Base-by-base conservation (phyloP, 2,888 invertebrate genomes). In the Formica aserva region DNA sequence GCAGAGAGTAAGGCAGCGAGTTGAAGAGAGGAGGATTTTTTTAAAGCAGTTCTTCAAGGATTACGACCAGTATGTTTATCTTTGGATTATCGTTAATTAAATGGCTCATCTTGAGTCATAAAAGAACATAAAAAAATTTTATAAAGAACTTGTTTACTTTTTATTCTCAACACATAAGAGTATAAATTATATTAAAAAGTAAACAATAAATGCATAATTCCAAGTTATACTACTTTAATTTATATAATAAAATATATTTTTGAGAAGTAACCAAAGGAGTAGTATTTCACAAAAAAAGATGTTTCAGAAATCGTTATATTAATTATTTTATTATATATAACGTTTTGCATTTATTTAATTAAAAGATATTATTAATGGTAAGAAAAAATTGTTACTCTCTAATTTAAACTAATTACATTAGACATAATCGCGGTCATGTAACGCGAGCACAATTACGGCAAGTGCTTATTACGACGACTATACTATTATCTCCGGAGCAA, bases 401-500 rank as follows among this genome's bases (percentile, higher is more conserved):
- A 35, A 60, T 62, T 74, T 52, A 22, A 48, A 63, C 0, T 22
- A 41, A 63, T 32, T 32, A 1, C 22, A 45, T 62, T n/a, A 97
- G 97, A 82, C 95, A 96, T 78, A 97, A 97, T 94, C 96, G 96
- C 93, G 97, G 97, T 0, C 97, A 97, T 95, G 97, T 98, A 60
- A 96, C 96, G 29, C 96, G 97, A 83, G 95, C 96, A 82, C 97
- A 97, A 94, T 96, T 97, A 94, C 96, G 97, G 71, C 97, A 97
- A 94, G 97, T 97, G 92, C 95, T 98, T 88, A 95, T 96, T 72
- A 96, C 96, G 32, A 96, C 96, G 90, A 97, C 97, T 82, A 96
- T 97, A 92, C 95, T 97, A 85, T 95, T 97, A 9, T 95, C 97
- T 0, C 95, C 96, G 67, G 96, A 96, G 90, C 97, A 97, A 92